Evolutionary conservation across 2,888 invertebrate species (phyloP), one percentile per base, ranked within the genome.

Genomic region (Chymomyza caudatula): DNA sequence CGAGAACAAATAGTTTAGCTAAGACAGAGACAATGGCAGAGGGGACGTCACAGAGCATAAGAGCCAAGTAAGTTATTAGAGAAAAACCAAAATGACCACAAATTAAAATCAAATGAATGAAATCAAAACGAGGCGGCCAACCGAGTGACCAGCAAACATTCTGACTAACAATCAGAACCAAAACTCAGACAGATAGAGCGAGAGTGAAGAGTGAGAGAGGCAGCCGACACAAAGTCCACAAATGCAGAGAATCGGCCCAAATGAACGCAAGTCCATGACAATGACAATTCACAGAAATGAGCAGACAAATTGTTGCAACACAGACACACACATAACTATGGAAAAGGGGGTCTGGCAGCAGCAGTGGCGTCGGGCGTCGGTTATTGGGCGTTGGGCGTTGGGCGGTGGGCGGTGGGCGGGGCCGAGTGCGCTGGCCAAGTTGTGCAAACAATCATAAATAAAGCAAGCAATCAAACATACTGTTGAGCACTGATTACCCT

Each of bases 381-480:
- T 6, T 8, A 29, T 2, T 5, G 29, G 29, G 11, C 11, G 11
- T 37, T 37, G 29, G 29, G 29, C 29, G 29, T 37, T 37, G 11
- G 11, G 8, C 29, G 29, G 29, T n/a, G n/a, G n/a, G n/a, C n/a
- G 29, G 0, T 22, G 20, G 3, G 51, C 11, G 19, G 17, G 43
- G 17, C 15, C 37, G 22, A 15, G 47, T 22, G 42, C 37, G 15
- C 44, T 42, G 62, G 62, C 66, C 37, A 59, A 67, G 71, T 59
- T 71, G 71, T 52, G 67, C 72, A 71, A 71, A 71, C 71, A 71
- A 67, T 67, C 71, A 71, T 73, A 73, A 77, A 67, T 69, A 74
- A 74, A 67, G 74, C 71, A 72, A 73, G 72, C 75, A 74, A 74
- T 74, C 71, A 71, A 74, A 74, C 66, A 74, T 71, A 63, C 74